Evolutionary conservation across 2,113 vertebrate genomes (phyloP), one percentile per base, ranked within the genome.

Genomic region (Cepphus grylle): DNA sequence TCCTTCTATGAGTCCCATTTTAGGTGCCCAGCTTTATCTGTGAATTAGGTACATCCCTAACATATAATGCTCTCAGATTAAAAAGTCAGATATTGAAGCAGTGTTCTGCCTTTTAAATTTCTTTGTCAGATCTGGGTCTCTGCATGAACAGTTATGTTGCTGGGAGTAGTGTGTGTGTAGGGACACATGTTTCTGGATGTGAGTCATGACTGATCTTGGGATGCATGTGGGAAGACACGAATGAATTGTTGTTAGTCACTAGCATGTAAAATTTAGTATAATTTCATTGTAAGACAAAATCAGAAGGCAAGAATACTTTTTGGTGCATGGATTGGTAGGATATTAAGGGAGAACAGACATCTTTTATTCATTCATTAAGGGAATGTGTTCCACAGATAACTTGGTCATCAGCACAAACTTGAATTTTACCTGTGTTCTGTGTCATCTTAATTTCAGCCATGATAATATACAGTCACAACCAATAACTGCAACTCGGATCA

Each of bases 51-150:
- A 38, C 12, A 76, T 62, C 6, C 2, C 6, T 45, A 38, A 3
- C 0, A 3, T 36, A 56, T 14, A 42, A 19, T 1, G 1, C 5
- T 78, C 78, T 66, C 1, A 5, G 4, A 12, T 61, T 47, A 16
- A 65, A 55, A 72, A 21, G 15, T 61, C 38, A 53, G 27, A 7
- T 12, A 29, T 9, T 4, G 43, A 43, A 80, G 12, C 15, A 47
- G 3, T 32, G 11, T n/a, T 65, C 32, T 50, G 21, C 29, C 49
- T 73, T 76, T 34, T 38, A 36, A 9, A 34, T 52, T 42, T 50
- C 9, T 23, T 23, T 63, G 23, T 27, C 10, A 45, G 18, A 16
- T 47, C 30, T 49, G 21, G 2, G 14, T 23, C 25, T 83, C 49
- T 56, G 13, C 21, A 5, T 55, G 58, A 86, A 1, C 36, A 66